Evolutionary conservation across 2,797 vertebrate species (phyloP), one percentile per base, ranked within the genome.

Genomic region (Morus bassanus): DNA sequence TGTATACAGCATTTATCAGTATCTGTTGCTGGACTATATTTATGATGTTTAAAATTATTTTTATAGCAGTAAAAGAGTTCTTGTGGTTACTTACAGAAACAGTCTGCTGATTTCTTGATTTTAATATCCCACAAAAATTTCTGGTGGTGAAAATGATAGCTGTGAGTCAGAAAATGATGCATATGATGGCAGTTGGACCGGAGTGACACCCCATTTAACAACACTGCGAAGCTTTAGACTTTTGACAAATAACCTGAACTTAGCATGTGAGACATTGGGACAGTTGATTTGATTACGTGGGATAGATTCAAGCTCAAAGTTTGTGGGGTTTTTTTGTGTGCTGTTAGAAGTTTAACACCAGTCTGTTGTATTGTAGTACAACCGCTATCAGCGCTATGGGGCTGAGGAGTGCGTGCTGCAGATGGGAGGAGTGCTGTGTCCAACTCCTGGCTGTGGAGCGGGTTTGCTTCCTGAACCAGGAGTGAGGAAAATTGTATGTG

Each of bases 391-490:
- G 96, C 97, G 96, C 33, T 99, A 99, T 10, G 99, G 97, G 2
- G 98, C 99, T 0, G 99, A 99, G 97, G 98, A 98, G 64, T 99
- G 98, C 4, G 97, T 99, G 93, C 98, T 99, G 88, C 97, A 94
- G 94, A 98, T 98, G 96, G 99, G 99, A 7, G 99, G 99, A 8
- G 97, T 99, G 78, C 95, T 99, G 94, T 99, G 99, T 94, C 99
- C 99, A 3, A 97, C 97, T 24, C 98, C 99, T 0, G 98, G 98
- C 95, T 99, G 99, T 18, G 99, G 99, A 65, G 99, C 99, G 0
- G 99, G 99, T 33, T 98, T 99, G 51, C 97, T 99, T 31, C 98
- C 98, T 0, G 98, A 98, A 63, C 94, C 98, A 2, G 97, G 92
- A 28, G 69, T 83, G 85, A 98, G 98, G 90, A 98, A 96, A 91